These are phyloP conservation scores for Taeniopygia guttata DNA, from an alignment of 2,797 vertebrate genomes.

Conservation along the genomic window DNA sequence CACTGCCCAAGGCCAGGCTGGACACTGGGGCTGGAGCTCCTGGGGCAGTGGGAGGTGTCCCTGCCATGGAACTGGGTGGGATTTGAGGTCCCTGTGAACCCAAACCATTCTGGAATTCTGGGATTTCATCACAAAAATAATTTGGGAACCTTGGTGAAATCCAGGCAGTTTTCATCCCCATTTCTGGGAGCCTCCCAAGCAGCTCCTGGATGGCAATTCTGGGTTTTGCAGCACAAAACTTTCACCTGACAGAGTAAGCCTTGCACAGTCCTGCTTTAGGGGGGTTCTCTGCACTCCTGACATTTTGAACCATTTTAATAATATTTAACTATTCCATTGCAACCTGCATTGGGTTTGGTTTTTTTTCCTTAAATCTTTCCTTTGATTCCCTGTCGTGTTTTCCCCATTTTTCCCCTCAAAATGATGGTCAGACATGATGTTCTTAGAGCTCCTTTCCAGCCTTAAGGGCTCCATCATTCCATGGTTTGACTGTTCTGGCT, in stretches of 20 bases:
- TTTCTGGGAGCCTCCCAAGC: neutral
- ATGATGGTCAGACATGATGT: neutral
- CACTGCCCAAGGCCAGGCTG: neutral
- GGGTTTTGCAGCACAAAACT: neutral
- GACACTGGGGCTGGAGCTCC: neutral
- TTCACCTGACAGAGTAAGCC: too few relatives aligned
- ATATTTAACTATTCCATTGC: neutral
- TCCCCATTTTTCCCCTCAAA: rapidly evolving
- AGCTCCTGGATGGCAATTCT: neutral
- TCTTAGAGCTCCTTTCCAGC: neutral
- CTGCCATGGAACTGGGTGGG: neutral
- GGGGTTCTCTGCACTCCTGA: neutral
- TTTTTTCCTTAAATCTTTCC: neutral
- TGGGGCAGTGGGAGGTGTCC: neutral
- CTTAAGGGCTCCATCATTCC: neutral
- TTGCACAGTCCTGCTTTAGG: neutral
- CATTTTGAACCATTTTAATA: neutral
- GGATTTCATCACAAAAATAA: neutral
- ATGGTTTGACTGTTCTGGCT: rapidly evolving
- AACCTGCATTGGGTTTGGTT: rapidly evolving
- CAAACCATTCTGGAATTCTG: neutral
- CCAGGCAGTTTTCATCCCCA: neutral
- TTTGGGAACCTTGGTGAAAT: neutral
- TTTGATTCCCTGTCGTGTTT: neutral
- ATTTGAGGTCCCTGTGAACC: rapidly evolving